A percentile compares a stretch with the other conserved stretches of the same genome.
These are phyloP conservation scores for Pammene fasciana DNA, from an alignment of 2,888 invertebrate genomes.

Conservation along the genomic window DNA sequence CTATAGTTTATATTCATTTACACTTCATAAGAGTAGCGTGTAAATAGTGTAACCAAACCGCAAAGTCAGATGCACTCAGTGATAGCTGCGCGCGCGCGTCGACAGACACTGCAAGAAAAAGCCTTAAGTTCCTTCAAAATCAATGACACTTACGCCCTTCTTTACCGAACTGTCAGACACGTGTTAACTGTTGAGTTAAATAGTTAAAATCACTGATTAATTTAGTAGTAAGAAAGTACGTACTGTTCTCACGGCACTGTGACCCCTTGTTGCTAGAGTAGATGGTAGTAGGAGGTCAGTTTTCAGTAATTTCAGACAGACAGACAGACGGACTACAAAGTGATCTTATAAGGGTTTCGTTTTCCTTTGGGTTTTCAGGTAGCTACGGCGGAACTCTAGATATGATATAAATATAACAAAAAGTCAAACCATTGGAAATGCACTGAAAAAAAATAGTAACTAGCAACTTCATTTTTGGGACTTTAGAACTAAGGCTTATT, in stretches of 20 bases:
- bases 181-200: slow-evolving; percentile 38
- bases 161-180: not conserved
- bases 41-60: slow-evolving; percentile 13
- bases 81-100: slow-evolving; percentile 36
- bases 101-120: not conserved
- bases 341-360: too few relatives aligned
- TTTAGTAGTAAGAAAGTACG: slow-evolving; percentile 21
- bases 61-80: slow-evolving; percentile 30
- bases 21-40: slow-evolving; percentile 23
- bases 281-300: slow-evolving; percentile 1
- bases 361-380: too few relatives aligned
- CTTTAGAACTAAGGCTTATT: too few relatives aligned
- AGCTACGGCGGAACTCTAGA: too few relatives aligned
- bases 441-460: too few relatives aligned
- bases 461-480: too few relatives aligned
- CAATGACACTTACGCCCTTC: not conserved
- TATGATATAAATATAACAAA: too few relatives aligned
- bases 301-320: too few relatives aligned
- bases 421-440: too few relatives aligned
- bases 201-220: slow-evolving; percentile 41
- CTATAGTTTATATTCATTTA: not conserved
- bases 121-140: not conserved
- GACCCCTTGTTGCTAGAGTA: slow-evolving; percentile 16
- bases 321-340: not conserved
- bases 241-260: slow-evolving; percentile 36